Evolutionary conservation across 2,888 invertebrate species (phyloP).

Genomic region (Tachina fera): DNA sequence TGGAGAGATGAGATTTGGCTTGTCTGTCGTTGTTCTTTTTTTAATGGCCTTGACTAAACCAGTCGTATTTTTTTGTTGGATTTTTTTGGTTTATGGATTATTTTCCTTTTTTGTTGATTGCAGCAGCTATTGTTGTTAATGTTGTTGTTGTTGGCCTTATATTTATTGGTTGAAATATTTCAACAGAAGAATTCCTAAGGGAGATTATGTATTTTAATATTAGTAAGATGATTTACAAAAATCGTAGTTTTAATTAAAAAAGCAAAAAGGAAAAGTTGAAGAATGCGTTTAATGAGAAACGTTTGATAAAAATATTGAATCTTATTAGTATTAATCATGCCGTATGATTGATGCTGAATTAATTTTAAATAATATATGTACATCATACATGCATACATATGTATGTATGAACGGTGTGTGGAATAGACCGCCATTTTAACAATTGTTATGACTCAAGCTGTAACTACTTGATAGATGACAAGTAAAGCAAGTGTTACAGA

Average conservation of each 20-base stretch:
- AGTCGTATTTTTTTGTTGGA: constrained; percentile 46
- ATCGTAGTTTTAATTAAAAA: constrained; percentile 44
- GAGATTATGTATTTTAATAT: constrained; percentile 60
- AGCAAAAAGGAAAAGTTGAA: neutral
- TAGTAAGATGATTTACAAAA: constrained; percentile 43
- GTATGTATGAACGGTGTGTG: too few relatives aligned
- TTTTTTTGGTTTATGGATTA: constrained; percentile 48
- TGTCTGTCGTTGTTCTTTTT: constrained; percentile 7
- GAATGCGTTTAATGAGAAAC: too few relatives aligned
- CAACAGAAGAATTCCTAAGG: constrained; percentile 77
- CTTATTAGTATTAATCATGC: too few relatives aligned
- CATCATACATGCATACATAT: too few relatives aligned
- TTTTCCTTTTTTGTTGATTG: constrained; percentile 45
- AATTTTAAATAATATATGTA: too few relatives aligned
- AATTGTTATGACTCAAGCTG: too few relatives aligned
- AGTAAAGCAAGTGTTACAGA: too few relatives aligned
- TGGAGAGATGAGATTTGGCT: constrained; percentile 21
- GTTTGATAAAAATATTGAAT: too few relatives aligned
- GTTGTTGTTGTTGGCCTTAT: constrained; percentile 38
- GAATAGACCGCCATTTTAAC: too few relatives aligned
- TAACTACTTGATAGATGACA: too few relatives aligned
- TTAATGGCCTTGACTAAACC: constrained; percentile 22
- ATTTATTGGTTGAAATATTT: constrained; percentile 74
- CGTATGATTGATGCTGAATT: too few relatives aligned
- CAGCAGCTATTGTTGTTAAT: constrained; percentile 69